A percentile compares a stretch with the other conserved stretches of the same genome.
Conservation (phyloP, 2,113 vertebrate species). For the Harpagus bidentatus region DNA sequence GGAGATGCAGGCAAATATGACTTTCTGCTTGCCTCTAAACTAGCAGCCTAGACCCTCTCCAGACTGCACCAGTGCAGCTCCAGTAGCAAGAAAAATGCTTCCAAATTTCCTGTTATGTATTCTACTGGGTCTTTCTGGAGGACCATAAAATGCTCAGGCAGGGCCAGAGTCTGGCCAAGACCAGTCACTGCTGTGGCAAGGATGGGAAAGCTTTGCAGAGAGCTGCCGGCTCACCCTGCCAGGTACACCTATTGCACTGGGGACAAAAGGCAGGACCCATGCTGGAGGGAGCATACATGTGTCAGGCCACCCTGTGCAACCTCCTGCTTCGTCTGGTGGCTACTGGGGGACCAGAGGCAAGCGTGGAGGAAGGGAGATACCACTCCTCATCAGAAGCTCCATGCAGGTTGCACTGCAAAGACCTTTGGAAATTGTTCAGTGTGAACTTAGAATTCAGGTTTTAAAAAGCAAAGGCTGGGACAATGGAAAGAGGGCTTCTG, state of each 20-base stretch:
- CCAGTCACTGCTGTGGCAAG: background rate
- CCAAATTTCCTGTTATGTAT: background rate
- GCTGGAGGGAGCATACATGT: rapidly evolving
- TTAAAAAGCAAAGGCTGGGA: background rate
- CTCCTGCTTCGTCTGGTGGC: background rate
- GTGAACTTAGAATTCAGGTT: background rate
- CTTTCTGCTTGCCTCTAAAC: background rate
- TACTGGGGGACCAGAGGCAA: background rate
- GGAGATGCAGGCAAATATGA: background rate
- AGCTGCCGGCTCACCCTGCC: background rate
- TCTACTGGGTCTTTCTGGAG: background rate
- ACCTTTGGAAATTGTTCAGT: background rate
- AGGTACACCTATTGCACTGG: background rate
- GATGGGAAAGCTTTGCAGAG: background rate
- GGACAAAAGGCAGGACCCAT: background rate
- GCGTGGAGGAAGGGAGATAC: background rate
- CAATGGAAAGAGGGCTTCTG: background rate
- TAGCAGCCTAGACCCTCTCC: background rate
- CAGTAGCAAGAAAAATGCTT: background rate
- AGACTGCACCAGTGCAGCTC: background rate
- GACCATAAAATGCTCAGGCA: background rate
- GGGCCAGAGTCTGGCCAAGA: background rate
- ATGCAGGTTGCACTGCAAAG: background rate
- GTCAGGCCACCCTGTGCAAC: background rate
- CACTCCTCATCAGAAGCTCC: background rate